Evolutionary conservation across 2,797 vertebrate species (phyloP), one percentile per base, ranked within the genome.

Genomic region (Bradypodion ventrale): DNA sequence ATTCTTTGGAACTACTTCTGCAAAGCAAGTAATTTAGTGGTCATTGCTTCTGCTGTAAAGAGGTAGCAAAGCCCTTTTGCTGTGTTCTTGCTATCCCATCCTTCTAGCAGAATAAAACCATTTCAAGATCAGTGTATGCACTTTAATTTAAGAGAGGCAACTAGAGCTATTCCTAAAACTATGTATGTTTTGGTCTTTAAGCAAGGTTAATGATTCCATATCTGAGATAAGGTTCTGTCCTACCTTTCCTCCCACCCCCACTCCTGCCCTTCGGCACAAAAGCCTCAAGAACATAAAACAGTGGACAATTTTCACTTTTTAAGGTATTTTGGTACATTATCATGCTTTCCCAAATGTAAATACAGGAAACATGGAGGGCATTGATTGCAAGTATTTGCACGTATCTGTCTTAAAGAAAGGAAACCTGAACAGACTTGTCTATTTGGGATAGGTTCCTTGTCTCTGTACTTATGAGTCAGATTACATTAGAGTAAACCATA

Each of bases 171-270:
- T 65, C 37, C 74, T 49, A 74, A 87, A 89, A 25, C 62, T 46
- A 29, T 32, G 65, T 44, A 80, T 21, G 52, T 56, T 21, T 1
- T 69, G 65, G 40, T 89, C 81, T 88, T 86, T 73, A 74, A 19
- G 5, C 0, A 35, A 85, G 29, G 83, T 86, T 91, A 90, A 92
- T 83, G 78, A 86, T 89, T 91, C 91, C 77, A 90, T 69, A 91
- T 37, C 25, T 80, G 66, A 46, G 75, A 82, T 83, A 90, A 90
- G 81, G 83, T 83, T 91, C 88, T 88, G 42, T 84, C 42, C 0
- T 0, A 27, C 29, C 25, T 40, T 23, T n/a, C n/a, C n/a, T n/a
- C n/a, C n/a, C n/a, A n/a, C n/a, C n/a, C n/a, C n/a, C n/a, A n/a
- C n/a, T n/a, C n/a, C n/a, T n/a, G n/a, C n/a, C n/a, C n/a, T n/a